Evolutionary conservation across 2,113 vertebrate genomes (phyloP).

Genomic region (Salvelinus alpinus): DNA sequence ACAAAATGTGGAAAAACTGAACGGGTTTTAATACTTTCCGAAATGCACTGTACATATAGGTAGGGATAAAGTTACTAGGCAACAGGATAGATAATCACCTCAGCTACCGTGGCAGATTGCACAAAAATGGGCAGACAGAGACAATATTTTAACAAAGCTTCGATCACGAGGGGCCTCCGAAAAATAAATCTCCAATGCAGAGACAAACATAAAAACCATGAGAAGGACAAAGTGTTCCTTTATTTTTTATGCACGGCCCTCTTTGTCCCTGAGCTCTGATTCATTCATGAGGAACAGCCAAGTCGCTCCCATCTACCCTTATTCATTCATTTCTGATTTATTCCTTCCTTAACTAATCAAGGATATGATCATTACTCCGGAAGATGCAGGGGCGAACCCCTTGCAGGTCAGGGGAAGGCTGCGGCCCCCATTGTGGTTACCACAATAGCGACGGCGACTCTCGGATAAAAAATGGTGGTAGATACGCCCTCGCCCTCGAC

Average conservation of each 20-base stretch:
- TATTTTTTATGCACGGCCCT: neutral
- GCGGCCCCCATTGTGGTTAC: slow-evolving; percentile 27
- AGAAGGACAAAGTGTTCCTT: slow-evolving; percentile 50
- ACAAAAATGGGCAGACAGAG: slow-evolving; percentile 21
- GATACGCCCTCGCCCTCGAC: slow-evolving; percentile 55
- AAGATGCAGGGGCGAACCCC: slow-evolving; percentile 31
- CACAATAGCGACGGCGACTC: neutral
- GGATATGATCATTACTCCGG: slow-evolving; percentile 64
- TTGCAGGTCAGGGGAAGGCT: slow-evolving; percentile 54
- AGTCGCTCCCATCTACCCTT: slow-evolving; percentile 6
- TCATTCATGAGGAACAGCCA: slow-evolving; percentile 51
- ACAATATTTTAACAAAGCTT: slow-evolving; percentile 57
- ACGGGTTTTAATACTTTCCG: no score
- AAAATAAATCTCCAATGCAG: slow-evolving; percentile 23
- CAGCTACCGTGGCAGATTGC: slow-evolving; percentile 27
- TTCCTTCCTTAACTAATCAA: slow-evolving; percentile 69
- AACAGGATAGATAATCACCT: slow-evolving; percentile 26
- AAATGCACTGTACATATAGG: no score
- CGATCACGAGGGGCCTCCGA: slow-evolving; percentile 20
- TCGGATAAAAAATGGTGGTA: slow-evolving; percentile 59
- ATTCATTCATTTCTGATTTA: slow-evolving; percentile 60
- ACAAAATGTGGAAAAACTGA: no score
- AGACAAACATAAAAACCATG: slow-evolving; percentile 39
- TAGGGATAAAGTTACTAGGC: no score
- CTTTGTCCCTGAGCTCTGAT: slow-evolving; percentile 53